Evolutionary conservation across 2,888 invertebrate species (phyloP), one percentile per base, ranked within the genome.

Genomic region (Balanococcus diminutus): DNA sequence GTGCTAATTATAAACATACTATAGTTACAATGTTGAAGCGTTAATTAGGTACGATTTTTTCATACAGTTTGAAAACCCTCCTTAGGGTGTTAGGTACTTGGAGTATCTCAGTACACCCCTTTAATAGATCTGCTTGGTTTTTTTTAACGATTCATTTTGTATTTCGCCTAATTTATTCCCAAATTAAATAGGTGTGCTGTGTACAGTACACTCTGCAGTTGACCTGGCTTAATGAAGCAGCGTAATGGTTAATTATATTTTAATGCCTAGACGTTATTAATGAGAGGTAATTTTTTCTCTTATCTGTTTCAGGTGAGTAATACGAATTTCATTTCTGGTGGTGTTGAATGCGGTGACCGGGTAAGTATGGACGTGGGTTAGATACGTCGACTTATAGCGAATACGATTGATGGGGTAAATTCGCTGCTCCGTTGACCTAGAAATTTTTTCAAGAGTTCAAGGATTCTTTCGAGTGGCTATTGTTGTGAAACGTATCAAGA

Each of bases 261-360:
- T 67, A 67, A 67, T 67, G 28, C 16, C 67, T n/a, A 28, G 67
- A 67, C 28, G 14, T 67, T 67, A 67, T 67, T 67, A 67, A 67
- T 67, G 67, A 25, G 67, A 4, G 14, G 32, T 36, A 8, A 36
- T 79, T 32, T 79, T 79, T 79, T 36, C 4, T 79, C 28, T 79
- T 67, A 14, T 67, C 25, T 79, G 32, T 79, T 79, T 32, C 75
- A 79, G 75, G 75, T 79, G 75, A 79, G 75, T 79, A 79, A 32
- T 19, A 79, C 22, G 1, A 22, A 56, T 36, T 36, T 36, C 36
- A n/a, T 36, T 79, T 79, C 36, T 36, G 36, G 19, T 79, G 75
- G 75, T 19, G 19, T 79, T 1, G 16, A 31, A 72, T 72, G 6
- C 16, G 56, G 56, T 56, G 56, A 9, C n/a, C n/a, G 72, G 72